phyloP scores from a whole-genome alignment of 1,140 invertebrate species.

The Drosophila busckii region DNA sequence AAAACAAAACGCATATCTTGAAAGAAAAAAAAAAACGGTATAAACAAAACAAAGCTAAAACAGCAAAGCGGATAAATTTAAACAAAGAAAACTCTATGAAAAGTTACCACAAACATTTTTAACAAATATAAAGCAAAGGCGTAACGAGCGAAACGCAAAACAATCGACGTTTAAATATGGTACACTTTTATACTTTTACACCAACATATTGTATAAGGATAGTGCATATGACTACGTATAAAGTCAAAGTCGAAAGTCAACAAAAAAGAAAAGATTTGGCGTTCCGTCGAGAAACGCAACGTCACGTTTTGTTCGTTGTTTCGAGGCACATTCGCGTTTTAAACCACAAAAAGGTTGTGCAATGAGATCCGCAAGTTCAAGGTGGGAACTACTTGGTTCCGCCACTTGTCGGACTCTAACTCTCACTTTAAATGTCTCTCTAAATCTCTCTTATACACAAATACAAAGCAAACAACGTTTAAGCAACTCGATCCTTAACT shows the following conservation, averaged over 20 bases:
- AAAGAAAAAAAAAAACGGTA: conserved; percentile 35
- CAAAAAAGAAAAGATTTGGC: conserved; percentile 13
- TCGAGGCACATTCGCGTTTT: conserved; percentile 63
- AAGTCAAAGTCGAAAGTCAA: conserved; percentile 15
- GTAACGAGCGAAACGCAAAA: conserved; percentile 37
- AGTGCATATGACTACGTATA: conserved; percentile 21
- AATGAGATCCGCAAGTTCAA: conserved; percentile 35
- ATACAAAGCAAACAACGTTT: conserved; percentile 23
- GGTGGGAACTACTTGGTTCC: conserved; percentile 13
- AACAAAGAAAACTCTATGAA: conserved; percentile 17
- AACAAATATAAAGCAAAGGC: conserved; percentile 10
- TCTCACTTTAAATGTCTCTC: conserved; percentile 66
- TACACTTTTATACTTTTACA: conserved; percentile 78
- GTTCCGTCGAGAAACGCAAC: conserved; percentile 8
- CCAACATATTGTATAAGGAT: conserved; percentile 47
- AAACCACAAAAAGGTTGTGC: conserved; percentile 70
- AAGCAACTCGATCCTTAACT: too few species aligned
- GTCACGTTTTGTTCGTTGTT: conserved; percentile 39
- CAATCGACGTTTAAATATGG: conserved; percentile 39
- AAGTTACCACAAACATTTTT: conserved; percentile 71
- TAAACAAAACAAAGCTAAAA: conserved; percentile 16
- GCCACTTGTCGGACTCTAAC: conserved; percentile 40
- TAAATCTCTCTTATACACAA: conserved; percentile 20
- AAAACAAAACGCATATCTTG: conserved; percentile 73
- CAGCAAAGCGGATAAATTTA: conserved; percentile 15